phyloP scores from a whole-genome alignment of 2,113 vertebrate species.

The Toxotes jaculatrix region DNA sequence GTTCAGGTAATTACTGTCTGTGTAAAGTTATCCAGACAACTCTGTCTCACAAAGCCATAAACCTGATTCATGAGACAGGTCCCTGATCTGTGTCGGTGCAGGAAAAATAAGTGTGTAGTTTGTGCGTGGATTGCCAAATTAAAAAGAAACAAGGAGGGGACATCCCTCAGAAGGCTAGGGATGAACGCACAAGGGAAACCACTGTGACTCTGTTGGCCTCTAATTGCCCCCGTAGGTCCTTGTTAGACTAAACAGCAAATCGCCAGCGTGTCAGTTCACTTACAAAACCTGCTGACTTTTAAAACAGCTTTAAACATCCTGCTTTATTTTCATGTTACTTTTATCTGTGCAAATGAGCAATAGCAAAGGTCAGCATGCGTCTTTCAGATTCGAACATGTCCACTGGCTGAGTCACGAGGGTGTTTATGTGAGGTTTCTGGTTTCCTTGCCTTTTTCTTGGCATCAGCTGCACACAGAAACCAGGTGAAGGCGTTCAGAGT shows the following conservation, averaged over 20 bases:
- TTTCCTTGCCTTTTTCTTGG: neutral
- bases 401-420: neutral
- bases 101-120: neutral
- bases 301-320: slow-evolving; percentile 23
- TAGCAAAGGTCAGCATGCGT: neutral
- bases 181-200: slow-evolving; percentile 25
- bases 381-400: neutral
- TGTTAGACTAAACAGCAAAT: slow-evolving; percentile 60
- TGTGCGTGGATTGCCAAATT: slow-evolving; percentile 37
- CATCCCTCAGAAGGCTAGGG: slow-evolving; percentile 4
- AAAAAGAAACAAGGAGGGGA: slow-evolving; percentile 37
- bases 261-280: neutral
- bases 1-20: slow-evolving; percentile 32
- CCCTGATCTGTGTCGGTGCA: neutral
- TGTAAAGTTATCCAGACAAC: slow-evolving; percentile 26
- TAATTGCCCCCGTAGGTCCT: slow-evolving; percentile 65
- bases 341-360: neutral
- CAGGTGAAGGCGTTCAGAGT: slow-evolving; percentile 16
- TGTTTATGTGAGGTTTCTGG: neutral
- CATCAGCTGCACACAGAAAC: slow-evolving; percentile 10
- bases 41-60: slow-evolving; percentile 12
- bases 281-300: slow-evolving; percentile 21
- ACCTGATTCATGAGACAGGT: neutral
- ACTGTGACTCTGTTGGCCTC: slow-evolving; percentile 28
- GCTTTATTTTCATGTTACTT: neutral